These are phyloP conservation scores for Propithecus deckenii DNA, from an alignment of 2,797 vertebrate genomes.

Conservation along the genomic window DNA sequence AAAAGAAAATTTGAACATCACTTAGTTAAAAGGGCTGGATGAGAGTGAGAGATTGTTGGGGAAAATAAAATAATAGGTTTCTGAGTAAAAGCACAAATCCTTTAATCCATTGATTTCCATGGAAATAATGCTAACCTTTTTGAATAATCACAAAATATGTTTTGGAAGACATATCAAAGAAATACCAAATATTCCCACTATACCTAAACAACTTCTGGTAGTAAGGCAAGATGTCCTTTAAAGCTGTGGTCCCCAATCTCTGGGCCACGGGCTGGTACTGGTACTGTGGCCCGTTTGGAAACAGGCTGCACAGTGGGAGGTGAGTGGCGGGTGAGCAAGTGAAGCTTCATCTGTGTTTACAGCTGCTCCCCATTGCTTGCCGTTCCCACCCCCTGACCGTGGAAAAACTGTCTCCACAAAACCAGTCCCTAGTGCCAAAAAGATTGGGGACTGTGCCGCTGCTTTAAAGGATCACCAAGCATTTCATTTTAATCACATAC, in stretches of 20 bases:
- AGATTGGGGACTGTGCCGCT: too few relatives aligned
- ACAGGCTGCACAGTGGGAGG: too few relatives aligned
- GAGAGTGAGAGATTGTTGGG: background rate
- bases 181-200: background rate
- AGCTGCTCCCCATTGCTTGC: too few relatives aligned
- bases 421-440: too few relatives aligned
- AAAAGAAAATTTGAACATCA: background rate
- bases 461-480: conserved; percentile 47
- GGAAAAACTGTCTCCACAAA: too few relatives aligned
- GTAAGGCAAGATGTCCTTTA: conserved; percentile 68
- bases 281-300: too few relatives aligned
- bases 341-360: too few relatives aligned
- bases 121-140: background rate
- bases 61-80: conserved; percentile 2
- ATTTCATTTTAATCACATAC: conserved; percentile 83
- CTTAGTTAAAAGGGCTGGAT: background rate
- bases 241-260: too few relatives aligned
- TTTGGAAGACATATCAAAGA: background rate
- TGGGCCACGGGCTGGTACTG: too few relatives aligned
- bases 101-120: background rate
- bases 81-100: background rate
- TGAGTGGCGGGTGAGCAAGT: too few relatives aligned
- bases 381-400: too few relatives aligned
- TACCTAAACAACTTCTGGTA: background rate
- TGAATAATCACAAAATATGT: background rate